Conservation (phyloP, 2,797 vertebrate species). For the Thamnophis elegans region DNA sequence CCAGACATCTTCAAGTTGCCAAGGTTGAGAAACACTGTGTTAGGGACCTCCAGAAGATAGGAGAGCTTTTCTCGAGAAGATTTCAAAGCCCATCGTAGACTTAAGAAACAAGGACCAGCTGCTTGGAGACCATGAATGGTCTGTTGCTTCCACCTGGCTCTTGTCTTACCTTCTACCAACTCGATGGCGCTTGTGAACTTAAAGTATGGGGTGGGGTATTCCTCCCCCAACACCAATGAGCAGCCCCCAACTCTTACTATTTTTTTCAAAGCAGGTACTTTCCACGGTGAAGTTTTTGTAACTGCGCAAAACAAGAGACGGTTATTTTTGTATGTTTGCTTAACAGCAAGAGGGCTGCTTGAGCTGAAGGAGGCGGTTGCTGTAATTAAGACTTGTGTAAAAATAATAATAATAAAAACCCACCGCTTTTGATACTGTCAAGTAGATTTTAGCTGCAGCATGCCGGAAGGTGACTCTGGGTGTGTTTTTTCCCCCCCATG, state of each 20-base stretch:
- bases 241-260: neutral
- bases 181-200: neutral
- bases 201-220: neutral
- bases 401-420: neutral
- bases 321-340: slow-evolving; percentile 49
- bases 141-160: slow-evolving; percentile 31
- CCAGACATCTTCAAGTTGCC: no score
- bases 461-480: neutral
- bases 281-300: slow-evolving; percentile 18
- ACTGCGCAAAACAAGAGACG: slow-evolving; percentile 43
- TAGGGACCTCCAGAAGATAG: neutral
- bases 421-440: neutral
- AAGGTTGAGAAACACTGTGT: no score
- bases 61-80: neutral
- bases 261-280: slow-evolving; percentile 52
- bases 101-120: neutral
- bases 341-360: slow-evolving; percentile 17
- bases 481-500: neutral
- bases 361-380: slow-evolving; percentile 37
- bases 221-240: neutral
- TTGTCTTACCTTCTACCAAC: neutral
- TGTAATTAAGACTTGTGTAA: slow-evolving; percentile 44
- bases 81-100: neutral
- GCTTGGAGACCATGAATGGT: slow-evolving; percentile 39
- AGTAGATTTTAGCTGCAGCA: neutral